phyloP scores from a whole-genome alignment of 2,113 vertebrate genomes.

The Bostrychus sinensis region DNA sequence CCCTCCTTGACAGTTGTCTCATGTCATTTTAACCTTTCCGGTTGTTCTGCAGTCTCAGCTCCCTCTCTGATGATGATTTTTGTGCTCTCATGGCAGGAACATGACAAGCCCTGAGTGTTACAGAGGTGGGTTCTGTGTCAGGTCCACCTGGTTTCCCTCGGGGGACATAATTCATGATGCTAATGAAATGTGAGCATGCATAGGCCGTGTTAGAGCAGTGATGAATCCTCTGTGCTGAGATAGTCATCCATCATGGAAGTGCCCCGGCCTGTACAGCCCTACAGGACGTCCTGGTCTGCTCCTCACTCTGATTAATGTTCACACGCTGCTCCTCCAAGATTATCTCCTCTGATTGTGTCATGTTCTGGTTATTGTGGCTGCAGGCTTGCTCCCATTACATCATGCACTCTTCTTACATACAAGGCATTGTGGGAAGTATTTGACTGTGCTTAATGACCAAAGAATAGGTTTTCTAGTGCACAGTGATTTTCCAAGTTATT shows the following conservation, averaged over 20 bases:
- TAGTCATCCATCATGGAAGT: constrained; percentile 61
- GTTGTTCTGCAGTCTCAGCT: constrained; percentile 22
- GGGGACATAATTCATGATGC: constrained; percentile 67
- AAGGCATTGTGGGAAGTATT: constrained; percentile 50
- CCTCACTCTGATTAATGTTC: constrained; percentile 63
- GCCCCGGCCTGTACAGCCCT: constrained; percentile 23
- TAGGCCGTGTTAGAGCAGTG: constrained; percentile 58
- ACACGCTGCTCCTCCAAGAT: constrained; percentile 59
- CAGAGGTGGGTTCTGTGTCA: constrained; percentile 55
- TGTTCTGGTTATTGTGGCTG: constrained; percentile 64
- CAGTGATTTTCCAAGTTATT: too few relatives aligned
- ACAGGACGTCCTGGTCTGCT: constrained; percentile 52
- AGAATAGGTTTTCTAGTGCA: constrained; percentile 13
- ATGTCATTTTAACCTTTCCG: too few relatives aligned
- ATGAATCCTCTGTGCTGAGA: constrained; percentile 62
- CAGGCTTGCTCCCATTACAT: constrained; percentile 52
- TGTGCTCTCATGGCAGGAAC: constrained; percentile 26
- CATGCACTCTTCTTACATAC: constrained; percentile 40
- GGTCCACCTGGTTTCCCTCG: constrained; percentile 49
- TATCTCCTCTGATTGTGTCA: constrained; percentile 67
- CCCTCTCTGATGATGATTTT: constrained; percentile 17
- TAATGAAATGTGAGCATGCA: constrained; percentile 68
- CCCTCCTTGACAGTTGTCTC: constrained; percentile 16
- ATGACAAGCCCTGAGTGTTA: constrained; percentile 43
- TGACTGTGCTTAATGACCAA: constrained; percentile 42